These are phyloP conservation scores for Aporophyla lueneburgensis DNA, from an alignment of 2,888 invertebrate species.

Conservation along the genomic window DNA sequence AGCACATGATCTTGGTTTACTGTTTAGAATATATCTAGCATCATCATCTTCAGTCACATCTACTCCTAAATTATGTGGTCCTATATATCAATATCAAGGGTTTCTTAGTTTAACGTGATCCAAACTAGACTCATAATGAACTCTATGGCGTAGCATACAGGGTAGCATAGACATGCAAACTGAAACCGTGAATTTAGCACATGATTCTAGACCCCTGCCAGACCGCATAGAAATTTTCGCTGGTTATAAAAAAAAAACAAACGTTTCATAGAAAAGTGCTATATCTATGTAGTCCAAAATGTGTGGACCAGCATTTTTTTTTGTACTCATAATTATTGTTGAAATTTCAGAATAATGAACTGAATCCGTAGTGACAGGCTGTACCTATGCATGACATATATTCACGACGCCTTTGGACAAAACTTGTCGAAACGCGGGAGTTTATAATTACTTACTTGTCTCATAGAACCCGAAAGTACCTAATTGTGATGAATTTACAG, in stretches of 20 bases:
- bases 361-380: no score
- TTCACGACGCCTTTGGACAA: neutral
- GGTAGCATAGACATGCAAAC: no score
- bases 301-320: no score
- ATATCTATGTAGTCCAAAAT: no score
- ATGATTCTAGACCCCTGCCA: no score
- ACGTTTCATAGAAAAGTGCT: no score
- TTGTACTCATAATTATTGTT: no score
- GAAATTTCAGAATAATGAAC: no score
- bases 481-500: neutral
- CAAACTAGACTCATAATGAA: neutral
- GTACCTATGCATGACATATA: neutral
- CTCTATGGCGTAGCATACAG: neutral
- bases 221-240: no score
- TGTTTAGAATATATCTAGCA: neutral
- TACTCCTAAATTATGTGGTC: neutral
- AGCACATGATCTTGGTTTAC: constrained; percentile 16
- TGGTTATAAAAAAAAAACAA: no score
- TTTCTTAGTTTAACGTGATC: neutral
- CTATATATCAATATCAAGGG: neutral
- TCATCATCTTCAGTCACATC: neutral
- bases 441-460: neutral
- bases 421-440: neutral
- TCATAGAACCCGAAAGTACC: neutral
- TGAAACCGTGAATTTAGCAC: no score